A percentile compares a stretch with the other conserved stretches of the same genome.
Conservation (phyloP, 2,888 invertebrate genomes). For the Clitarchus hookeri region DNA sequence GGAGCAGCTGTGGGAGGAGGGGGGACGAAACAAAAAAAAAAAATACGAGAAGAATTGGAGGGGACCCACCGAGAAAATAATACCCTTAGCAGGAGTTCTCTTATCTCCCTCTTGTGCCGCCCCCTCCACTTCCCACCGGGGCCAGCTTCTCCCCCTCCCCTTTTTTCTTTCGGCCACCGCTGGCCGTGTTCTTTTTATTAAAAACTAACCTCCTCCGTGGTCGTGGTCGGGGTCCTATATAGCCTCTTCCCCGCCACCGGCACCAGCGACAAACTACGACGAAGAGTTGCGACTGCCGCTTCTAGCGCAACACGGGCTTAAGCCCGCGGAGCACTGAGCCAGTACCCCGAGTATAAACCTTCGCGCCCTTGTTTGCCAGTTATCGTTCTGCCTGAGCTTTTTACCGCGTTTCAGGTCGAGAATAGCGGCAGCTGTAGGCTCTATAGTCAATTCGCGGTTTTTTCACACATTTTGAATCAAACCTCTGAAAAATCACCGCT, state of each 20-base stretch:
- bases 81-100: constrained; percentile 14
- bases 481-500: no score
- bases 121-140: background rate
- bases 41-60: background rate
- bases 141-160: background rate
- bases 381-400: no score
- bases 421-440: no score
- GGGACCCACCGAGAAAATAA: background rate
- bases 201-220: background rate
- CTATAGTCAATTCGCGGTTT: no score
- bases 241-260: background rate
- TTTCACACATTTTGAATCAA: no score
- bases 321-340: background rate
- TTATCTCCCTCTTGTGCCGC: background rate
- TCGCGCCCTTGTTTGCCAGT: no score
- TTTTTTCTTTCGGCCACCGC: constrained; percentile 3
- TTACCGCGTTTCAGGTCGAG: no score
- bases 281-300: background rate
- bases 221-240: constrained; percentile 3
- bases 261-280: background rate
- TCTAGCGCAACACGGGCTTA: background rate
- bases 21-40: background rate
- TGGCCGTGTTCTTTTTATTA: background rate
- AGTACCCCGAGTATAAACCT: no score
- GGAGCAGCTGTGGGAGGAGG: background rate